A percentile compares a stretch with the other conserved stretches of the same genome.
Evolutionary conservation across 2,113 vertebrate genomes (phyloP).

Genomic region (Myxocyprinus asiaticus): DNA sequence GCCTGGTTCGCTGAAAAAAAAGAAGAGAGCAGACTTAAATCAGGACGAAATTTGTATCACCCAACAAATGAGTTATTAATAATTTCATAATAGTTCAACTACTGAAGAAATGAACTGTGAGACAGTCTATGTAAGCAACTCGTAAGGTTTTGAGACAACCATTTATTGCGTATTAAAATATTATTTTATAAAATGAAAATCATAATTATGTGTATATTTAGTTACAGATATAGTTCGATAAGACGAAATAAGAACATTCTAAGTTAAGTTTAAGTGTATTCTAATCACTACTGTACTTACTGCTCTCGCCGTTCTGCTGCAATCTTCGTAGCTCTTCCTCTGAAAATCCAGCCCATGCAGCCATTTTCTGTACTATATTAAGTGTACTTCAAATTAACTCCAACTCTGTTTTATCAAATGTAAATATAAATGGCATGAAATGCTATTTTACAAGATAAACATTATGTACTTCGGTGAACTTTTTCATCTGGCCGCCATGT

Average conservation of each 20-base stretch:
- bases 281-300: neutral
- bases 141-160: no score
- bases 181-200: no score
- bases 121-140: no score
- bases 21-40: neutral
- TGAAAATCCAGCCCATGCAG: constrained; percentile 90
- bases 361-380: constrained; percentile 66
- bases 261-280: no score
- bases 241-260: no score
- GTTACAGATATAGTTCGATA: neutral
- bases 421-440: neutral
- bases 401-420: neutral
- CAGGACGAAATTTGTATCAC: no score
- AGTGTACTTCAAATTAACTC: neutral
- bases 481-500: constrained; percentile 60
- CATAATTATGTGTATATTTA: neutral
- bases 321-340: constrained; percentile 84
- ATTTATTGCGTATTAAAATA: no score
- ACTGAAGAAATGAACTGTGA: no score
- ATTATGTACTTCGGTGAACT: neutral
- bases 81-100: no score
- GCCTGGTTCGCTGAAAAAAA: constrained; percentile 50
- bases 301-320: constrained; percentile 74
- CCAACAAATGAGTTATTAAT: no score
- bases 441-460: neutral